Percentiles rank a stretch among this genome's conserved stretches.
These are phyloP conservation scores for Ceyx cyanopectus DNA, from an alignment of 2,113 vertebrate genomes.

Conservation along the genomic window DNA sequence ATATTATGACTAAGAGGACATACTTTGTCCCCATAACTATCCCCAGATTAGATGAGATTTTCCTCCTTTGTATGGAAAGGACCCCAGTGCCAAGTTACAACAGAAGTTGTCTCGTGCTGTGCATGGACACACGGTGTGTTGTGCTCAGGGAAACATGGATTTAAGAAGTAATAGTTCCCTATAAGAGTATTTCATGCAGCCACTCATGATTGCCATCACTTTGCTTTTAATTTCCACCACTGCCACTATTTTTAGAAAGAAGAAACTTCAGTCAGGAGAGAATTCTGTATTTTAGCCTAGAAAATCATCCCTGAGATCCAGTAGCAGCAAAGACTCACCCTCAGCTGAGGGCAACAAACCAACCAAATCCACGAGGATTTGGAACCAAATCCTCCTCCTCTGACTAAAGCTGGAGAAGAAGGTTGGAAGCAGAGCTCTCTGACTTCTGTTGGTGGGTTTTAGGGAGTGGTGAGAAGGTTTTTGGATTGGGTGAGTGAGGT, in stretches of 20 bases:
- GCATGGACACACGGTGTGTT: not conserved
- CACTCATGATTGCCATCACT: not conserved
- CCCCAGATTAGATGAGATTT: not conserved
- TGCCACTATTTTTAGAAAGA: not conserved
- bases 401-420: not conserved
- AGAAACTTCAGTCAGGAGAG: not conserved
- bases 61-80: not conserved
- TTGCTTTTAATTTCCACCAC: not conserved
- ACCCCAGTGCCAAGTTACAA: not conserved
- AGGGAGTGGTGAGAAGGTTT: not conserved
- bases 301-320: not conserved
- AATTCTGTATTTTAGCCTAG: not conserved
- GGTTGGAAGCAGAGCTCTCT: not conserved
- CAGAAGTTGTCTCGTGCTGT: not conserved
- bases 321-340: not conserved
- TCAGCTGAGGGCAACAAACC: not conserved
- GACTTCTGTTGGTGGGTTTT: accelerated
- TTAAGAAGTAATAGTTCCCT: not conserved
- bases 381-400: no score
- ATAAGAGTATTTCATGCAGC: not conserved
- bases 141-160: not conserved
- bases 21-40: not conserved
- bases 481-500: not conserved
- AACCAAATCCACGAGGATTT: no score
- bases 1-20: not conserved